Evolutionary conservation across 2,888 invertebrate species (phyloP).

Genomic region (Augiades crinisus): DNA sequence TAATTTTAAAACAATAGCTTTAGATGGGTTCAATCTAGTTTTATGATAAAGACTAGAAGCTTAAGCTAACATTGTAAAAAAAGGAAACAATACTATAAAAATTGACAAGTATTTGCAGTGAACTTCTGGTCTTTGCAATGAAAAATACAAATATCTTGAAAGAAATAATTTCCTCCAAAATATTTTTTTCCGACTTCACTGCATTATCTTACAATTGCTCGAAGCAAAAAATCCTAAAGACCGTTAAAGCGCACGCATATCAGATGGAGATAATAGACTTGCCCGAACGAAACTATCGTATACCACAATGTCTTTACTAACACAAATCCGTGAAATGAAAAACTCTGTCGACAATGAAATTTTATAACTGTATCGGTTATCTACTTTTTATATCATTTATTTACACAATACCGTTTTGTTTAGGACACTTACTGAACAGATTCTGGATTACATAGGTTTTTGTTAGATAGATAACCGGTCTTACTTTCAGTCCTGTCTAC

Average conservation of each 20-base stretch:
- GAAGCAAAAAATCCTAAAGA: neutral
- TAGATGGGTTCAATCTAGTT: too few species aligned
- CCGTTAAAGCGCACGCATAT: conserved; percentile 1
- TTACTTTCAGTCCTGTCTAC: neutral
- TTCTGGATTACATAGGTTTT: neutral
- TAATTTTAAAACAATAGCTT: too few species aligned
- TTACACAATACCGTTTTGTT: neutral
- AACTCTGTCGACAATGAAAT: conserved; percentile 18
- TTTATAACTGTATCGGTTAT: conserved; percentile 19
- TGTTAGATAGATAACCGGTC: neutral
- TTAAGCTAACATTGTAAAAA: too few species aligned
- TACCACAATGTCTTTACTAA: conserved; percentile 9
- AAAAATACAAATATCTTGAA: too few species aligned
- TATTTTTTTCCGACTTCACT: too few species aligned
- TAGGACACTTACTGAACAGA: neutral
- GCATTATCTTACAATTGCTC: too few species aligned
- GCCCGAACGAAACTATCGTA: neutral
- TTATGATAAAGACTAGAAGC: too few species aligned
- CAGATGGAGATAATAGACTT: neutral
- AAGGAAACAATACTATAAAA: too few species aligned
- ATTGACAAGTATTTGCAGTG: too few species aligned
- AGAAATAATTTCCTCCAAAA: too few species aligned
- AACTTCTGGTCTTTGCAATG: too few species aligned
- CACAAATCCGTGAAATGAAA: conserved; percentile 15
- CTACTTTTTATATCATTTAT: neutral